These are phyloP conservation scores for Nycticryphes semicollaris DNA, from an alignment of 2,113 vertebrate species.

Conservation along the genomic window DNA sequence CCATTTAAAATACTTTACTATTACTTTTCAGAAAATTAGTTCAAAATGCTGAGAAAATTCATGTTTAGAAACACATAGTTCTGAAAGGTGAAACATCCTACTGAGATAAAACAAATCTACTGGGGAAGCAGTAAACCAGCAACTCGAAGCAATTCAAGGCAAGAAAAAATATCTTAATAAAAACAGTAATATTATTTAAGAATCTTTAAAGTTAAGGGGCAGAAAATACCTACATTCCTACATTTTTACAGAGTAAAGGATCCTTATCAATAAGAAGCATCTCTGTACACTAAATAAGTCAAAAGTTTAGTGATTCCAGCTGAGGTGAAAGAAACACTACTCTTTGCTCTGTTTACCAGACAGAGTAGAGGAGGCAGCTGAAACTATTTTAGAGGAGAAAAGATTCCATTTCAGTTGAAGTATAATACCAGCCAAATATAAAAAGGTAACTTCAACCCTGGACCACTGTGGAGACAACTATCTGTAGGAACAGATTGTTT, in stretches of 20 bases:
- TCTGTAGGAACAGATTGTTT: neutral
- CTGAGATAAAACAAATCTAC: neutral
- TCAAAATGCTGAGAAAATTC: neutral
- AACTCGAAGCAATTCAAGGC: neutral
- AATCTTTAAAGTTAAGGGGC: neutral
- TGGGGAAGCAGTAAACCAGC: neutral
- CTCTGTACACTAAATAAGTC: neutral
- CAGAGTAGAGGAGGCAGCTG: neutral
- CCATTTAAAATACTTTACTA: neutral
- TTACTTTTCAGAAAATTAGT: neutral
- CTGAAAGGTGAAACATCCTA: neutral
- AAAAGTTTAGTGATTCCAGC: neutral
- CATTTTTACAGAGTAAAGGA: neutral
- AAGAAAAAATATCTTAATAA: neutral
- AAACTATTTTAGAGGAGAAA: neutral
- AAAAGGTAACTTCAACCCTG: neutral
- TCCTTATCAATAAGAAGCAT: neutral
- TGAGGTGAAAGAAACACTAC: neutral
- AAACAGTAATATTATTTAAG: neutral
- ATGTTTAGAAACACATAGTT: fast-evolving
- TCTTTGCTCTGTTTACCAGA: neutral
- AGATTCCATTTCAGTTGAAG: neutral
- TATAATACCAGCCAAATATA: neutral
- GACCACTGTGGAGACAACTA: neutral
- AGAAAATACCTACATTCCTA: neutral